These are phyloP conservation scores for Aricia agestis DNA, from an alignment of 1,140 invertebrate genomes.

Conservation along the genomic window DNA sequence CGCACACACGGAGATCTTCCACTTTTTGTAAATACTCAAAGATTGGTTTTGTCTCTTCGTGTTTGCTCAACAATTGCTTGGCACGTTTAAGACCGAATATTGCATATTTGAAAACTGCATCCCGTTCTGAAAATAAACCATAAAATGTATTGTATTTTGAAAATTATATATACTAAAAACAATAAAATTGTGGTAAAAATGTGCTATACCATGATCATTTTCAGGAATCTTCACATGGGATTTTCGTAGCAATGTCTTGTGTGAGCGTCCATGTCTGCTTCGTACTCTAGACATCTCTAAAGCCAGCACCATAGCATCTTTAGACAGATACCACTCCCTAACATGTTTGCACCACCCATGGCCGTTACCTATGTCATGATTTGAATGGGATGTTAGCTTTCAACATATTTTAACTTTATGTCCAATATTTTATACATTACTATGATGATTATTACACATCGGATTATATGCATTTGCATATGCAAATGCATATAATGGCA, in stretches of 20 bases:
- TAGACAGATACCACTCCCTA: conserved; percentile 78
- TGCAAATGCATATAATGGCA: no score
- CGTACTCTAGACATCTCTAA: conserved; percentile 80
- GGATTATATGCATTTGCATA: no score
- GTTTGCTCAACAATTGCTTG: conserved; percentile 60
- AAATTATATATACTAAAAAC: no score
- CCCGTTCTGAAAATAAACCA: conserved; percentile 54
- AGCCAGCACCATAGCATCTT: conserved; percentile 77
- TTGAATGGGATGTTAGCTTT: no score
- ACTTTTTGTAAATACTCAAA: conserved; percentile 77
- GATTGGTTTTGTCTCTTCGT: conserved; percentile 66
- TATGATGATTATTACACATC: no score
- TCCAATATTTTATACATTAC: no score
- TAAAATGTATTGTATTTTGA: no score
- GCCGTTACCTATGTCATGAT: conserved; percentile 75
- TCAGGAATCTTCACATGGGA: conserved; percentile 76
- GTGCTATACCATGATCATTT: conserved; percentile 65
- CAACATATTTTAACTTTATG: no score
- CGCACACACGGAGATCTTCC: conserved; percentile 78
- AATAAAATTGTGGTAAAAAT: not conserved
- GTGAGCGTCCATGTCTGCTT: conserved; percentile 80
- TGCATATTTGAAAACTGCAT: conserved; percentile 77
- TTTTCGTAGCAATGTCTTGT: conserved; percentile 82
- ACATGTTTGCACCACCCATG: conserved; percentile 79
- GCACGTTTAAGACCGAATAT: conserved; percentile 72